phyloP scores from a whole-genome alignment of 2,797 vertebrate species.

The Momotus momota region DNA sequence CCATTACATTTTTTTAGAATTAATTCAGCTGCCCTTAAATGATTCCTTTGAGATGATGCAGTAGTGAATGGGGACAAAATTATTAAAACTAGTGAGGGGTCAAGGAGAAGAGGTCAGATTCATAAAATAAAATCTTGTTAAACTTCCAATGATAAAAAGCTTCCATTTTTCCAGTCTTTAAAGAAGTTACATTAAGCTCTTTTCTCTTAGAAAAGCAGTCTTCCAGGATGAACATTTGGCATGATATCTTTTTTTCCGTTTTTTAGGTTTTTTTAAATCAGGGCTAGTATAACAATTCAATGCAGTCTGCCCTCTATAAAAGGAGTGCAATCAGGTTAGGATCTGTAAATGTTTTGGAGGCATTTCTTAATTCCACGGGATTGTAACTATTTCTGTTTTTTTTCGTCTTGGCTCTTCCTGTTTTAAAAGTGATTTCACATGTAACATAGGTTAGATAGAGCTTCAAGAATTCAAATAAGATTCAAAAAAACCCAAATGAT shows the following conservation, averaged over 20 bases:
- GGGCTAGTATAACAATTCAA: background rate
- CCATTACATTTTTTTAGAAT: constrained; percentile 8
- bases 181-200: background rate
- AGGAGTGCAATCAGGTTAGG: background rate
- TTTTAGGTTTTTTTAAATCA: background rate
- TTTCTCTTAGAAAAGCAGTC: background rate
- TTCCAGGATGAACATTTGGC: background rate
- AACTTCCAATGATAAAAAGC: background rate
- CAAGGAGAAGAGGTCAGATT: background rate
- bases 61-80: background rate
- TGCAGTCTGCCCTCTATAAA: background rate
- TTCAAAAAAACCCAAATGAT: background rate
- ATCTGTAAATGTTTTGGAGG: background rate
- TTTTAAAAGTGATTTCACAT: background rate
- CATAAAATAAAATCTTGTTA: constrained; percentile 1
- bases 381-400: background rate
- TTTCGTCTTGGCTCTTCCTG: background rate
- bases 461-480: background rate
- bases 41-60: background rate
- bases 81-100: background rate
- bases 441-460: background rate
- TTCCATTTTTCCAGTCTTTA: background rate
- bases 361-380: background rate
- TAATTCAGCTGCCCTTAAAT: background rate
- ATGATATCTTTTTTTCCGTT: background rate